These are phyloP conservation scores for Sus scrofa DNA, from an alignment of 2,113 vertebrate species.

Conservation along the genomic window DNA sequence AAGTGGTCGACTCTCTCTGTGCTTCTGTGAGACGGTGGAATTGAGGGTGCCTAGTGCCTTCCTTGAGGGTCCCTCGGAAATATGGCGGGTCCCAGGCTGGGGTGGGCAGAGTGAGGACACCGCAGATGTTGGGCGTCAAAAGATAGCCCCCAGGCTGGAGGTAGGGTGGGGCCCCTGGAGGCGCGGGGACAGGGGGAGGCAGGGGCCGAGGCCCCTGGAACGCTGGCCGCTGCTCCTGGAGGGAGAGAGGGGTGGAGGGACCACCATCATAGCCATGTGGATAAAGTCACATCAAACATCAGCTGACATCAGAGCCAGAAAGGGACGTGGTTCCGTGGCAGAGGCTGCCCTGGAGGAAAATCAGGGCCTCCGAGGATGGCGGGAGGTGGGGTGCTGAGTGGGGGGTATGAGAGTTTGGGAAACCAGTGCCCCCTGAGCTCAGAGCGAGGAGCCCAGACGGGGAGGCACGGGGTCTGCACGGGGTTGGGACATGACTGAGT, in stretches of 20 bases:
- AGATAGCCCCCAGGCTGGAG: not conserved
- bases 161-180: too few relatives aligned
- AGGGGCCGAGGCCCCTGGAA: not conserved
- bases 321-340: rapidly evolving
- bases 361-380: rapidly evolving
- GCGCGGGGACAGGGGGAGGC: not conserved
- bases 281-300: rapidly evolving
- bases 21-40: not conserved
- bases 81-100: rapidly evolving
- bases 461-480: not conserved
- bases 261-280: rapidly evolving
- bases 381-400: rapidly evolving
- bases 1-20: not conserved
- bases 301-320: not conserved
- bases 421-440: not conserved
- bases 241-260: not conserved
- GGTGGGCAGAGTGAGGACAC: not conserved
- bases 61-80: too few relatives aligned
- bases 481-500: rapidly evolving
- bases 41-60: not conserved
- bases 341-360: rapidly evolving
- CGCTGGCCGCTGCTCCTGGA: not conserved
- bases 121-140: rapidly evolving
- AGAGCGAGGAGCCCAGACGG: not conserved
- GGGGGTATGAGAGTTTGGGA: too few relatives aligned